Conservation (phyloP, 1,140 invertebrate genomes). For the Cylas formicarius region DNA sequence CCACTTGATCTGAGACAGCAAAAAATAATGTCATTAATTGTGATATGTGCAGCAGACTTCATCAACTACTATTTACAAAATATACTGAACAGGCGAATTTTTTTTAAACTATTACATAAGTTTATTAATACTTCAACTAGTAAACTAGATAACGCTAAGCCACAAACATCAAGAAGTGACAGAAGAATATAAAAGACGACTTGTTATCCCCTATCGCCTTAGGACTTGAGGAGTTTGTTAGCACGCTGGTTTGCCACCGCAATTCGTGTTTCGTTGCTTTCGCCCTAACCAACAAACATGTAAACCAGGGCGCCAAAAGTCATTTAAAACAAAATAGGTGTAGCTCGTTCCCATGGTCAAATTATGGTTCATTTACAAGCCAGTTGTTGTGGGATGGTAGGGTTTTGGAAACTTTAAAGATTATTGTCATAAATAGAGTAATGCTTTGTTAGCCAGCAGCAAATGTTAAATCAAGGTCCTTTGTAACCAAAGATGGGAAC, state of each 20-base stretch:
- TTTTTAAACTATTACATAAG: conserved; percentile 11
- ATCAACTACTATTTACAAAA: conserved; percentile 12
- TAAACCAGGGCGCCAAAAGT: conserved; percentile 31
- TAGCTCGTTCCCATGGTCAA: too few relatives aligned
- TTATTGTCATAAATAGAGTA: too few relatives aligned
- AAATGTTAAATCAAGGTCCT: too few relatives aligned
- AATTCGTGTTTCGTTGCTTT: conserved; percentile 75
- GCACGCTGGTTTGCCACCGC: conserved; percentile 72
- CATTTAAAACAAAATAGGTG: conserved; percentile 15
- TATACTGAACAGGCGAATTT: conserved; percentile 12
- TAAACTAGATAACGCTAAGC: conserved; percentile 26
- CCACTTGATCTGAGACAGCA: neutral
- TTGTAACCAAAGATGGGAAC: too few relatives aligned
- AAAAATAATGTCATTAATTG: conserved; percentile 1
- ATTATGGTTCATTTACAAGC: too few relatives aligned
- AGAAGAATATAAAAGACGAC: conserved; percentile 37
- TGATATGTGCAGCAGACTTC: conserved; percentile 2
- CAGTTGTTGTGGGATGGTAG: too few relatives aligned
- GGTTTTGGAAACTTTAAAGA: too few relatives aligned
- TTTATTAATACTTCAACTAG: conserved; percentile 19
- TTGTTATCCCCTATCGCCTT: conserved; percentile 37
- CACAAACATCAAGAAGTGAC: conserved; percentile 37
- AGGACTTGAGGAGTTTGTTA: conserved; percentile 68
- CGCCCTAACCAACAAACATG: conserved; percentile 52
- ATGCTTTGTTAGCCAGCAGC: too few relatives aligned